Percentiles rank a stretch among this genome's conserved stretches.
Conservation (phyloP, 2,113 vertebrate genomes). For the Bostrychus sinensis region DNA sequence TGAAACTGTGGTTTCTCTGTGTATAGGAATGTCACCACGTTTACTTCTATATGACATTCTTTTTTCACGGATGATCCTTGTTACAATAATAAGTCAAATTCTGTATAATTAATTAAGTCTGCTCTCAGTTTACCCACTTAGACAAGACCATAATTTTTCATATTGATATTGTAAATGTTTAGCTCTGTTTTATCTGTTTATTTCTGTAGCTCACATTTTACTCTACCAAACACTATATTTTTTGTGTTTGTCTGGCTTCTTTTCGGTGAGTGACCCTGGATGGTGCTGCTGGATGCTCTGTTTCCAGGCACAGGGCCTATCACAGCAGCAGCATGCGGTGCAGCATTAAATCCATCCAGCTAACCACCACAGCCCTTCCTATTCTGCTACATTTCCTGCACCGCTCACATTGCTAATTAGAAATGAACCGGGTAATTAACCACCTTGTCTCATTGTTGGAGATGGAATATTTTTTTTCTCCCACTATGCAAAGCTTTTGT, state of each 20-base stretch:
- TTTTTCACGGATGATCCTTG: no score
- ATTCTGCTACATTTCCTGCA: constrained; percentile 45
- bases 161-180: no score
- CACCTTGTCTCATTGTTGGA: constrained; percentile 59
- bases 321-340: constrained; percentile 54
- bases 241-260: constrained; percentile 44
- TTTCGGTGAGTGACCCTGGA: constrained; percentile 35
- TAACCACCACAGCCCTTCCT: constrained; percentile 44
- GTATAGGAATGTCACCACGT: no score
- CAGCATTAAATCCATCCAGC: constrained; percentile 59
- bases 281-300: constrained; percentile 46
- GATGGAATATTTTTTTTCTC: constrained; percentile 53
- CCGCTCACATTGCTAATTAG: constrained; percentile 63
- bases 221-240: constrained; percentile 53
- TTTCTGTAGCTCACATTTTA: constrained; percentile 7
- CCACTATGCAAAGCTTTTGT: constrained; percentile 34
- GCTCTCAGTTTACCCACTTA: no score
- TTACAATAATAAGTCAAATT: no score
- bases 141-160: no score
- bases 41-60: no score
- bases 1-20: no score
- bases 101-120: no score
- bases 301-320: constrained; percentile 67
- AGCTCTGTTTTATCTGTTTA: no score
- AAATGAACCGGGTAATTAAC: constrained; percentile 69